Base-by-base conservation (phyloP, 2,113 vertebrate genomes). In the Perca flavescens region DNA sequence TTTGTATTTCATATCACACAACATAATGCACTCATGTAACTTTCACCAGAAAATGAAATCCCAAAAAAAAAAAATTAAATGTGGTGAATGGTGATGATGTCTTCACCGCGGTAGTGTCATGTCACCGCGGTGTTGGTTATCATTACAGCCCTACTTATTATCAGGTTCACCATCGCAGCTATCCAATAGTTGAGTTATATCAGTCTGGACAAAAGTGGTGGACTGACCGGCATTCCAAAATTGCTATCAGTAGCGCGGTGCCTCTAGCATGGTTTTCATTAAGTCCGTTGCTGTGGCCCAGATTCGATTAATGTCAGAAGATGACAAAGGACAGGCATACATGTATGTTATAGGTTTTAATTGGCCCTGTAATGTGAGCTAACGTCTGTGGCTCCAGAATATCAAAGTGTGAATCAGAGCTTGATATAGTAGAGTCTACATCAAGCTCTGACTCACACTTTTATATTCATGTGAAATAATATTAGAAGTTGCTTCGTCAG, bases 381-480 rank as follows among this genome's bases (percentile, higher is more conserved):
- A 40, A 60, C 34, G n/a, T 49, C 58, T 74, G 36, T 61, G 57
- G 6, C 46, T 82, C 28, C 36, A 43, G 10, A 43, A 43, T 43
- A 43, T 43, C 40, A 43, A 43, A 43, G 40, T 43, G 40, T 10
- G 40, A 43, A 43, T 43, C 40, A 40, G 40, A 40, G 40, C 8
- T 40, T 40, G 8, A 40, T 40, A 0, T 10, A 10, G 40, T 40
- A 40, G 40, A 40, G 40, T 72, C 77, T 14, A 31, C 85, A 74
- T 82, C 22, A 54, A 78, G 46, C 70, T 79, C 54, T 74, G 83
- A 89, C 76, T 84, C 75, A 53, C 57, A 50, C 61, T 84, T 77
- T 58, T 46, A 85, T 77, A 57, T 78, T 78, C 78, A 75, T 80
- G 64, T 80, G 67, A 71, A 74, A 85, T 84, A 82, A 88, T 84